Base-by-base conservation (phyloP, 2,113 vertebrate species). In the Crocuta crocuta region DNA sequence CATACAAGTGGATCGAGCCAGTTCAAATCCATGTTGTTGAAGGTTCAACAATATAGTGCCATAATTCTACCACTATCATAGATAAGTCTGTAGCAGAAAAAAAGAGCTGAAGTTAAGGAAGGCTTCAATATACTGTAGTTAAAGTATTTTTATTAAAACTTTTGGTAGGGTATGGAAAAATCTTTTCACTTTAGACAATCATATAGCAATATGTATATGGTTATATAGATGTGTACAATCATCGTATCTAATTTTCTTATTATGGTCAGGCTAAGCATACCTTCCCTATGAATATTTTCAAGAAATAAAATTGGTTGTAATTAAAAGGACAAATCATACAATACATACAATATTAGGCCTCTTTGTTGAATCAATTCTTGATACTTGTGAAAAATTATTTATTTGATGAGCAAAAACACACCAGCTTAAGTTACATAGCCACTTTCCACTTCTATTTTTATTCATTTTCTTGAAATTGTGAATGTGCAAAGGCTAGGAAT, bases 401-500 rank as follows among this genome's bases (percentile, higher is more conserved):
- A 93, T 94, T 58, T 97, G 94, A 98, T 98, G 83, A 98, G 73
- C 98, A 98, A 98, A 98, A 94, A 81, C 95, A 91, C 96, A 97
- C 96, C 94, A 98, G 94, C 16, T 94, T 98, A 90, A 97, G 88
- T 92, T 88, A 98, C 71, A 92, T 4, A 96, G 89, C 78, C 96
- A 28, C 84, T 97, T 98, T 96, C 83, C 19, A 66, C 55, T 97
- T 98, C 92, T 89, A 89, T 98, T 98, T 86, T 97, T 89, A 98
- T 93, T 91, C 87, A 92, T 63, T 98, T 95, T 95, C 95, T 95
- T 97, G 92, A 98, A 98, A 97, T 98, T 96, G 82, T 97, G 80
- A 90, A 96, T 94, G 94, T 96, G 85, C 95, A 98, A 98, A 98
- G 96, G 96, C 95, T 97, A 97, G 97, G 84, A 97, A 84, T 96